Evolutionary conservation across 2,888 invertebrate genomes (phyloP), one percentile per base, ranked within the genome.

Genomic region (Agriopis leucophaearia): DNA sequence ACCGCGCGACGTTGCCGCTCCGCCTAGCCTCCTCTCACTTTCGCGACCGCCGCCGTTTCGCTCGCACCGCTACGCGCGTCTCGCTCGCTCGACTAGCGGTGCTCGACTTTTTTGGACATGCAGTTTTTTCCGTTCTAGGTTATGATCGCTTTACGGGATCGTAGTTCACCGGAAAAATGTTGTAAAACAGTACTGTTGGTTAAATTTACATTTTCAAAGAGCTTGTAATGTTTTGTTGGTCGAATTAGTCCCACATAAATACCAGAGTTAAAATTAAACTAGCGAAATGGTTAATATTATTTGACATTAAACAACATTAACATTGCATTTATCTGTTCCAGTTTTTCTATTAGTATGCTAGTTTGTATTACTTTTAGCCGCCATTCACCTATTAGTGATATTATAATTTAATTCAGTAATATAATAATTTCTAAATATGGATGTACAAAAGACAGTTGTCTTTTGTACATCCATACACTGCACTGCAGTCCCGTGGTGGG

Each of bases 11-110:
- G 94, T 91, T 93, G 93, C 94, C 94, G 87, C 84, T 82, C 84
- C 82, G 88, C 79, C 66, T 92, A 83, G 90, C 88, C 86, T 91
- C 92, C 91, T 92, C 94, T 94, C 94, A 93, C 94, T 93, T 93
- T 93, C 94, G 90, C 92, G 90, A 86, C 80, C 80, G 71, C 70
- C 73, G 68, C 81, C 75, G 76, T 87, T 88, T 76, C 84, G 68
- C 77, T 75, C 84, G 67, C 70, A 54, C 77, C 62, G 58, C 73
- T 84, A 80, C 70, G 45, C 63, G 78, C 78, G 81, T 91, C 91
- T 75, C 83, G 73, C 82, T 91, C 87, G 73, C 82, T 85, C 84
- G 81, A 80, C 85, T 93, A 92, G 92, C 93, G 93, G 93, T 94
- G 91, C 88, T 90, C 89, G 88, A 90, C 88, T 92, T 94, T 93